These are phyloP conservation scores for Oryzias celebensis DNA, from an alignment of 2,113 vertebrate genomes.

Conservation along the genomic window DNA sequence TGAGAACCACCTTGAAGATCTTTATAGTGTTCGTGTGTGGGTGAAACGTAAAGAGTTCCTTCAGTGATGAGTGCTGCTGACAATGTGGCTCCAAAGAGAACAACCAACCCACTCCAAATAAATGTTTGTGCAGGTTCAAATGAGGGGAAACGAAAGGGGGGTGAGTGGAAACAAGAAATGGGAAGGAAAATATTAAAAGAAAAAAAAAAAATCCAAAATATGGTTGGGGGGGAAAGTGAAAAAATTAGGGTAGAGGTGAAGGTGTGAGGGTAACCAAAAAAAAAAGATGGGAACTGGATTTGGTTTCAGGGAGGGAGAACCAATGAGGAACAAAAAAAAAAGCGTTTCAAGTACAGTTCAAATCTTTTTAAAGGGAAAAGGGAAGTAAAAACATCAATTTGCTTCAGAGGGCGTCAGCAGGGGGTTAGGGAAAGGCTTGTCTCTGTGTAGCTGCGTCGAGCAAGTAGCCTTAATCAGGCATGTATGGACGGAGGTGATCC, in stretches of 20 bases:
- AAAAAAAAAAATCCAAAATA: slow-evolving; percentile 5
- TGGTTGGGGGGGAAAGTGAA: slow-evolving; percentile 27
- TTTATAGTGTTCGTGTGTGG: slow-evolving; percentile 82
- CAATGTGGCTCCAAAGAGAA: slow-evolving; percentile 84
- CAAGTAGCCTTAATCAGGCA: slow-evolving; percentile 90
- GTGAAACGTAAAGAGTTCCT: slow-evolving; percentile 88
- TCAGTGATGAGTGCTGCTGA: slow-evolving; percentile 86
- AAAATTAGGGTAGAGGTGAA: slow-evolving; percentile 52
- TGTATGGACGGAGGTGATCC: slow-evolving; percentile 96
- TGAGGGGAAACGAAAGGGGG: slow-evolving; percentile 61
- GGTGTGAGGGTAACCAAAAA: slow-evolving; percentile 25
- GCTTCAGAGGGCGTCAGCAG: slow-evolving; percentile 83
- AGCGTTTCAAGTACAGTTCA: slow-evolving; percentile 97
- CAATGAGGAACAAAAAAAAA: slow-evolving; percentile 84
- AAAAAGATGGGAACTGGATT: slow-evolving; percentile 79
- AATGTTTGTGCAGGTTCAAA: slow-evolving; percentile 91
- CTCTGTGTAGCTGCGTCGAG: slow-evolving; percentile 82
- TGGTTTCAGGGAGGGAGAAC: slow-evolving; percentile 83
- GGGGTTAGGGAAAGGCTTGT: slow-evolving; percentile 74
- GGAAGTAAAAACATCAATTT: slow-evolving; percentile 84
- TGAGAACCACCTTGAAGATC: slow-evolving; percentile 86
- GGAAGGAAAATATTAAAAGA: slow-evolving; percentile 14
- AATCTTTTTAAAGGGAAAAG: slow-evolving; percentile 86
- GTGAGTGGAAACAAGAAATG: slow-evolving; percentile 55
- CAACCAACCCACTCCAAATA: slow-evolving; percentile 90